Evolutionary conservation across 2,113 vertebrate genomes (phyloP).

Genomic region (Nettapus auritus): DNA sequence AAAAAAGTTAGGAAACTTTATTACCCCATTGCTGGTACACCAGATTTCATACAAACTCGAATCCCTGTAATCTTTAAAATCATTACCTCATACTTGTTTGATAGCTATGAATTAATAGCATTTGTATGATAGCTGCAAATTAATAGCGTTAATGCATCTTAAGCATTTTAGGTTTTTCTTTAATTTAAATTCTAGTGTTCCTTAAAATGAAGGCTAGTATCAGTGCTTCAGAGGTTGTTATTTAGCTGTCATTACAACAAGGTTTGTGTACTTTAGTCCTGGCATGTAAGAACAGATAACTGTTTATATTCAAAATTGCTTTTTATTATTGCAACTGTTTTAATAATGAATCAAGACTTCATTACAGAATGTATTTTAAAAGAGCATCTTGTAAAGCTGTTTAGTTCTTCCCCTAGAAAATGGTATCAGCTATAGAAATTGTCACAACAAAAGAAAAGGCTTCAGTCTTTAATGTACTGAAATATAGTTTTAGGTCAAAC

Average conservation of each 20-base stretch:
- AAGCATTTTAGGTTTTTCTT: neutral
- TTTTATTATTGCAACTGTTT: neutral
- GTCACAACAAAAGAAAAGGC: neutral
- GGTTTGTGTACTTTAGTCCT: neutral
- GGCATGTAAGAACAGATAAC: neutral
- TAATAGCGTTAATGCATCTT: neutral
- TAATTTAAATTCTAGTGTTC: neutral
- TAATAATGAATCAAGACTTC: neutral
- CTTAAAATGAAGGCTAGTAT: neutral
- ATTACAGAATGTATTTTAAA: neutral
- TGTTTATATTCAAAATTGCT: neutral
- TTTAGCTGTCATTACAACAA: neutral
- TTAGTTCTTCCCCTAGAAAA: neutral
- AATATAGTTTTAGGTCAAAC: neutral
- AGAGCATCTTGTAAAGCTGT: neutral
- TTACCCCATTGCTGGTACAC: neutral
- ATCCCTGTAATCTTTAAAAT: neutral
- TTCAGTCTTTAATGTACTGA: neutral
- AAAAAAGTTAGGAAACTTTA: neutral
- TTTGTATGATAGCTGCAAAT: neutral
- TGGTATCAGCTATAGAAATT: neutral
- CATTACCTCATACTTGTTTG: neutral
- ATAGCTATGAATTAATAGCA: neutral
- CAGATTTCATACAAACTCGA: fast-evolving
- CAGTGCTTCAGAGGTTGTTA: neutral